A percentile compares a stretch with the other conserved stretches of the same genome.
Evolutionary conservation across 2,797 vertebrate genomes (phyloP).

Genomic region (Sciaenops ocellatus): DNA sequence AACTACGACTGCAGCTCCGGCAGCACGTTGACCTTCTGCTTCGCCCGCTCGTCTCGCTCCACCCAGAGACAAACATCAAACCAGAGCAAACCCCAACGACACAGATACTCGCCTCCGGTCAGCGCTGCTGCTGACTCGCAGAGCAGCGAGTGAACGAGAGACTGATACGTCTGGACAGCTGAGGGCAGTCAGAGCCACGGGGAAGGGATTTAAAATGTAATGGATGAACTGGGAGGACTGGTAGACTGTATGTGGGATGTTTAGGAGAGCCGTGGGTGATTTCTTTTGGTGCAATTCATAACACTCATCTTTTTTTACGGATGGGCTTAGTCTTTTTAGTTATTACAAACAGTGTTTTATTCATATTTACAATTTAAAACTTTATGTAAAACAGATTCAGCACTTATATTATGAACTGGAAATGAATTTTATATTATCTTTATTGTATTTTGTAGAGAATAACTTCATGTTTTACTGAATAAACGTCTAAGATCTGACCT

Average conservation of each 20-base stretch:
- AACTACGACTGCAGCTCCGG: slow-evolving; percentile 92
- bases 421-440: slow-evolving; percentile 57
- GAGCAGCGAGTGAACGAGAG: slow-evolving; percentile 77
- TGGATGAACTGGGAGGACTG: slow-evolving; percentile 22
- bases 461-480: slow-evolving; percentile 55
- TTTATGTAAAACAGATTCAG: slow-evolving; percentile 32
- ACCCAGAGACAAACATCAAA: slow-evolving; percentile 84
- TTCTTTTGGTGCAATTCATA: slow-evolving; percentile 51
- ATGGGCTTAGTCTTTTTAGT: slow-evolving; percentile 2
- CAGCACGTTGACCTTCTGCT: slow-evolving; percentile 93
- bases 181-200: slow-evolving; percentile 6
- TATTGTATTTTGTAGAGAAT: slow-evolving; percentile 55
- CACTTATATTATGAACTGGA: slow-evolving; percentile 25
- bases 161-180: slow-evolving; percentile 46
- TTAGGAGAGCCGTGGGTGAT: slow-evolving; percentile 8
- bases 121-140: slow-evolving; percentile 80
- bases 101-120: slow-evolving; percentile 76
- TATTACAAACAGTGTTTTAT: slow-evolving; percentile 9
- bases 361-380: background rate
- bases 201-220: slow-evolving; percentile 15
- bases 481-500: slow-evolving; percentile 45
- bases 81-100: slow-evolving; percentile 87
- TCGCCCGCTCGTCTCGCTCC: slow-evolving; percentile 90
- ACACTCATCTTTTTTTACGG: slow-evolving; percentile 22
- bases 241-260: slow-evolving; percentile 21